These are phyloP conservation scores for Cosmia pyralina DNA, from an alignment of 2,888 invertebrate species.

Conservation along the genomic window DNA sequence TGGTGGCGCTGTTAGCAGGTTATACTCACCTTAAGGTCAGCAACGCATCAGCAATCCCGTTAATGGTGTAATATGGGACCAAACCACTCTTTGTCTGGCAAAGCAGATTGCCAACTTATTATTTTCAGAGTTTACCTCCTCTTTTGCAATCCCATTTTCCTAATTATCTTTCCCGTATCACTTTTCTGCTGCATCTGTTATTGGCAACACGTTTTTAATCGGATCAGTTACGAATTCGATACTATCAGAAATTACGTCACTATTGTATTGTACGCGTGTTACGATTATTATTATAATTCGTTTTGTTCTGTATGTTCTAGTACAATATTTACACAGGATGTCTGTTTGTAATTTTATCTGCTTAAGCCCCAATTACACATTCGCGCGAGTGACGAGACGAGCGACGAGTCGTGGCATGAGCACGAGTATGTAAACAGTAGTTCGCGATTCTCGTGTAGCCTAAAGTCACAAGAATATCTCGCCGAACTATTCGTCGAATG, in stretches of 20 bases:
- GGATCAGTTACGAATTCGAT: constrained; percentile 35
- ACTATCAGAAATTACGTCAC: constrained; percentile 24
- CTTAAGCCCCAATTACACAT: too few species aligned
- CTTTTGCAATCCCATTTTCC: not conserved
- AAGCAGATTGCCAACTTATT: not conserved
- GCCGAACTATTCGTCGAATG: too few species aligned
- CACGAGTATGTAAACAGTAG: too few species aligned
- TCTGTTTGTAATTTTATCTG: constrained; percentile 32
- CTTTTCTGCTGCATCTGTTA: constrained; percentile 14
- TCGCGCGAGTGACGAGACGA: too few species aligned
- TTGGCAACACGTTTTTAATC: constrained; percentile 12
- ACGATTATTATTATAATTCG: constrained; percentile 6
- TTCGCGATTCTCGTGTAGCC: too few species aligned
- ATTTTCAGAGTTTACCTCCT: not conserved
- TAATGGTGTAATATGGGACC: not conserved
- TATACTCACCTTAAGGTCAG: not conserved
- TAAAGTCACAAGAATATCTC: too few species aligned
- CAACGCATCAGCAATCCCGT: not conserved
- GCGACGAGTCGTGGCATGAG: too few species aligned
- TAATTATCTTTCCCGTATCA: constrained; percentile 12
- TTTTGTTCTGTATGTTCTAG: constrained; percentile 1
- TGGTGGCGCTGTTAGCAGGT: too few species aligned
- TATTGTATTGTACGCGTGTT: not conserved
- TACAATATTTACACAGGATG: constrained; percentile 1
- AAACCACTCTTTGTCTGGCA: too few species aligned